phyloP scores from a whole-genome alignment of 1,140 invertebrate genomes.

The Tetramorium simillimum region DNA sequence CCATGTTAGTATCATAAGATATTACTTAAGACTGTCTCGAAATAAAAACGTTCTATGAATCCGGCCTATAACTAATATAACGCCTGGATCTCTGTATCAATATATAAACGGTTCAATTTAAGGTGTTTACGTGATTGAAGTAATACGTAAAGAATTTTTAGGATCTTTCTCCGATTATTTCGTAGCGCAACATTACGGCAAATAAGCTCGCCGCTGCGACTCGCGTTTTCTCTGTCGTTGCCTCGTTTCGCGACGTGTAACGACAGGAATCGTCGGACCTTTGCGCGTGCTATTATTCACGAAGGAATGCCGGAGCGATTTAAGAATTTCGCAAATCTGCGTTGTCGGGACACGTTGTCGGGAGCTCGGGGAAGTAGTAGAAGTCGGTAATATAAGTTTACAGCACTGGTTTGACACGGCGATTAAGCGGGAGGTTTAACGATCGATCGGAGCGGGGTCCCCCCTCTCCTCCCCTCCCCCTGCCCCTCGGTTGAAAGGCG shows the following conservation, averaged over 20 bases:
- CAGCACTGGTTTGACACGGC: slow-evolving; percentile 79
- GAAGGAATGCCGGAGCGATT: slow-evolving; percentile 48
- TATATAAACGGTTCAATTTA: not conserved
- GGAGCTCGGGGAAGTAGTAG: slow-evolving; percentile 70
- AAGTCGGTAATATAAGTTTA: slow-evolving; percentile 77
- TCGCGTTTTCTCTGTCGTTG: not conserved
- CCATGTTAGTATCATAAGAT: too few species aligned
- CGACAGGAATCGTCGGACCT: not conserved
- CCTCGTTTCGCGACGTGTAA: not conserved
- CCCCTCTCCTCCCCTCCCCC: not conserved
- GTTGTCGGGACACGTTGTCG: slow-evolving; percentile 40
- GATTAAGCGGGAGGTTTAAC: slow-evolving; percentile 81
- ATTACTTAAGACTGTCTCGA: too few species aligned
- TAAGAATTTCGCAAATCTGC: slow-evolving; percentile 61
- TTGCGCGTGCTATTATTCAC: not conserved
- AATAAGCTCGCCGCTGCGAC: not conserved
- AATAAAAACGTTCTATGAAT: too few species aligned
- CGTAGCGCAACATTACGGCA: not conserved
- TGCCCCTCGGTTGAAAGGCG: slow-evolving; percentile 56
- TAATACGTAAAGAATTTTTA: not conserved
- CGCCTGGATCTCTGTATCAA: not conserved
- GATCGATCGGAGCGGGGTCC: slow-evolving; percentile 69
- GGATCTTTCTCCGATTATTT: not conserved
- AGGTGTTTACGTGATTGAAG: not conserved
- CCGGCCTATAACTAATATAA: not conserved